Evolutionary conservation across 1,140 invertebrate species (phyloP), one percentile per base, ranked within the genome.

Genomic region (Papilio machaon): DNA sequence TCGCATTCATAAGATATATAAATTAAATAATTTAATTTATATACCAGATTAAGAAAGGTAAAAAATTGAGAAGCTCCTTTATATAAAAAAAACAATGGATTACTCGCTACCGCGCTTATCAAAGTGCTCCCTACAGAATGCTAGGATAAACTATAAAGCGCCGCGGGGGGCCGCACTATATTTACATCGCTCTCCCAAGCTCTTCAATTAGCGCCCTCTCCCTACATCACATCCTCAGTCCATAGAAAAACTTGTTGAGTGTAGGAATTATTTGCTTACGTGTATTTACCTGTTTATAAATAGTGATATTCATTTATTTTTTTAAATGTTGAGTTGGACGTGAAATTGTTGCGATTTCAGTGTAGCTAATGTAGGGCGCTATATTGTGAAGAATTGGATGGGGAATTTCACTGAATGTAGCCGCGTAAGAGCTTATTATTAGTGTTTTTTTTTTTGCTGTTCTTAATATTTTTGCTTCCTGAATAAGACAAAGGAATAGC

Each of bases 111-210:
- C 64, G 64, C 11, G 30, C 64, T 73, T 73, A 46, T 73, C 15
- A 19, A 46, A 73, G 9, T 47, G 19, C 46, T 52, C 81, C 80
- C 82, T 80, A 83, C 80, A 52, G 76, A 80, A 80, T 85, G 83
- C 82, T 84, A 35, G 64, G 43, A 76, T 38, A 78, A 78, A 78
- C 52, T 43, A 70, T 85, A 47, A 80, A 70, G 70, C 82, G 74
- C 77, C 80, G 88, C 79, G 89, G 90, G 90, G 89, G 89, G 85
- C 84, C 38, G 30, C 64, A 85, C 89, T 92, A 92, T 90, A 90
- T 90, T 85, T 92, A 90, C 85, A 79, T 47, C 76, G 80, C 82
- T 76, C 87, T 84, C 86, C 82, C 84, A 81, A 60, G 77, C 85
- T 81, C 85, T 90, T 86, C 84, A 88, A 90, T 91, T 88, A 88